Base-by-base conservation (phyloP, 2,797 vertebrate species). In the Cyclopterus lumpus region DNA sequence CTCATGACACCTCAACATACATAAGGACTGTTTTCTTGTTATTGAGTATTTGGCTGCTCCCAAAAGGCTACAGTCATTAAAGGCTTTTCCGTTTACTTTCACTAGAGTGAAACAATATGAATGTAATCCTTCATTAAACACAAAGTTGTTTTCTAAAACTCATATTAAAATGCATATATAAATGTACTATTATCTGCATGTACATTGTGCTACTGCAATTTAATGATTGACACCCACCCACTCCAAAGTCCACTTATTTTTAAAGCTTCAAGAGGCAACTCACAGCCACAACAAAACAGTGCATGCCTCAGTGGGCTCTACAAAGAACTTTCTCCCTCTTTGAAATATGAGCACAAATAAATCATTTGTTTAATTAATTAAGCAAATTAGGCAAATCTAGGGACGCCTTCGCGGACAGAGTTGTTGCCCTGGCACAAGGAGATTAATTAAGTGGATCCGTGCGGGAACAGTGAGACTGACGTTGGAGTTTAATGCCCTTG, bases 291-390 rank as follows among this genome's bases (percentile, higher is more conserved):
- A 90, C 87, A 81, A 81, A 89, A 88, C 84, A 66, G 60, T 65
- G 53, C 86, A 86, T 53, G 90, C 86, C 85, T 91, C 83, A 71
- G 71, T 64, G 18, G 88, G 64, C 81, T 85, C 75, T 30, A 81
- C 82, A 88, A 85, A 88, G 77, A 89, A 88, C 84, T 76, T 82
- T 77, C 73, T 60, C 67, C 54, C 6, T 24, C 86, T 89, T 90
- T 90, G 85, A 92, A 93, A 93, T 90, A 91, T 77, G 87, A 91
- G 89, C 85, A 84, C 63, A 84, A 89, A 90, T 92, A 91, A 94
- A 91, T 90, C 91, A 91, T 91, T 91, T 88, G 91, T 95, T 93
- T 91, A 93, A 93, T 94, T 93, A 93, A 95, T 94, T 93, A 91
- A 92, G 92, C 82, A 93, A 93, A 93, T 93, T 91, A 93, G 91